Base-by-base conservation (phyloP, 2,888 invertebrate species). In the Shargacucullia verbasci region DNA sequence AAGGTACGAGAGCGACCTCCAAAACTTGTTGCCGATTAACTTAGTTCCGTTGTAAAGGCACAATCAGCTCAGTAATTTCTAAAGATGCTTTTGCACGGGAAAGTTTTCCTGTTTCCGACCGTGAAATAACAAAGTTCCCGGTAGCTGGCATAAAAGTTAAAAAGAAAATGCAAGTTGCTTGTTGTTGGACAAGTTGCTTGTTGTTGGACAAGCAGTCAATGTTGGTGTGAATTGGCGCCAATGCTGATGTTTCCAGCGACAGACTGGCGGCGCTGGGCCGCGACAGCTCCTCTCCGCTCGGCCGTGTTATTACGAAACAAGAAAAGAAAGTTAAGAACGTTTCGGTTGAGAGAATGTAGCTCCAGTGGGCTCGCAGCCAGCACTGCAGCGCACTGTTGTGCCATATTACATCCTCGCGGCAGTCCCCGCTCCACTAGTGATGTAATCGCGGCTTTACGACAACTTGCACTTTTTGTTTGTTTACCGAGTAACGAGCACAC, bases 241-340 rank as follows among this genome's bases (percentile, higher is more conserved):
- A 59, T 64, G 63, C 43, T 61, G 61, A 52, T 55, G 79, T 83
- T 82, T 81, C 81, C 85, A 85, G 81, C 79, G 77, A 59, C 58
- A 67, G 68, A 75, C 59, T 63, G 73, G 63, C 69, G 74, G 68
- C 73, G 71, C 73, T 79, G 79, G 61, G 73, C 76, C 82, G 80
- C 79, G 82, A 84, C 81, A 81, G 79, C 82, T 85, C 82, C 80
- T 87, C 85, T 87, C 85, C 80, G 82, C 78, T 88, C 82, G 83
- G 81, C 84, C 88, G 86, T 88, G 72, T 81, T 85, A 87, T 92
- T 90, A 91, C 90, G 90, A 91, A 90, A 92, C 89, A 80, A 85
- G 86, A 91, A 91, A 91, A 84, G 89, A 89, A 91, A 91, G 90
- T 89, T 83, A 84, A 86, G 71, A 83, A 78, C 77, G 84, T 87